These are phyloP conservation scores for Rhadinocentrus ornatus DNA, from an alignment of 2,797 vertebrate genomes.

Conservation along the genomic window DNA sequence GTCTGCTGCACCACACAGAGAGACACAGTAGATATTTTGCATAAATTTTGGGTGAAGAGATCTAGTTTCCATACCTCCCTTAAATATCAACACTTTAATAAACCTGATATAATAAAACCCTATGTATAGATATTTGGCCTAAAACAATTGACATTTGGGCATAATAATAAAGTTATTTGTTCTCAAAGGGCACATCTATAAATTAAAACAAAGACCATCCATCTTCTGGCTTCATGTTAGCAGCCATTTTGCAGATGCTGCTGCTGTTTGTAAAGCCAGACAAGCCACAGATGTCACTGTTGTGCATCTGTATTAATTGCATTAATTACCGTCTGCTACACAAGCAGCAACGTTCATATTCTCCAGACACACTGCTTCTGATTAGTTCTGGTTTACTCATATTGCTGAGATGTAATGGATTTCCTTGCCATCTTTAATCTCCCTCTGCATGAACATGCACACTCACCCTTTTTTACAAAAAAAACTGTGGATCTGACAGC, in stretches of 20 bases:
- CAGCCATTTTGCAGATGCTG: constrained; percentile 49
- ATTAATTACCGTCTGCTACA: constrained; percentile 58
- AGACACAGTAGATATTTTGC: constrained; percentile 7
- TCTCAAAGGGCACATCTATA: background rate
- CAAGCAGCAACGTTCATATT: constrained; percentile 19
- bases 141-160: background rate
- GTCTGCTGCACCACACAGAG: constrained; percentile 23
- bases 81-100: background rate
- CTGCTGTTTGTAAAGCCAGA: constrained; percentile 28
- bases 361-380: constrained; percentile 33
- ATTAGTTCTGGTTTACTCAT: constrained; percentile 53
- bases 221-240: constrained; percentile 34
- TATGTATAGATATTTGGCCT: background rate
- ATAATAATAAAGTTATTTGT: background rate
- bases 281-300: constrained; percentile 62
- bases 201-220: constrained; percentile 31
- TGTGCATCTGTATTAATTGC: constrained; percentile 59
- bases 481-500: constrained; percentile 54
- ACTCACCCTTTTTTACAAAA: constrained; percentile 17
- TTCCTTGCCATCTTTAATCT: constrained; percentile 48
- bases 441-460: constrained; percentile 42
- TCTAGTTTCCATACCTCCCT: background rate
- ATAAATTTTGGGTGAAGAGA: background rate
- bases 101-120: background rate
- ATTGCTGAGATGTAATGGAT: constrained; percentile 49